Percentiles rank a stretch among this genome's conserved stretches.
These are phyloP conservation scores for Agrypnia vestita DNA, from an alignment of 1,140 invertebrate species.

Conservation along the genomic window DNA sequence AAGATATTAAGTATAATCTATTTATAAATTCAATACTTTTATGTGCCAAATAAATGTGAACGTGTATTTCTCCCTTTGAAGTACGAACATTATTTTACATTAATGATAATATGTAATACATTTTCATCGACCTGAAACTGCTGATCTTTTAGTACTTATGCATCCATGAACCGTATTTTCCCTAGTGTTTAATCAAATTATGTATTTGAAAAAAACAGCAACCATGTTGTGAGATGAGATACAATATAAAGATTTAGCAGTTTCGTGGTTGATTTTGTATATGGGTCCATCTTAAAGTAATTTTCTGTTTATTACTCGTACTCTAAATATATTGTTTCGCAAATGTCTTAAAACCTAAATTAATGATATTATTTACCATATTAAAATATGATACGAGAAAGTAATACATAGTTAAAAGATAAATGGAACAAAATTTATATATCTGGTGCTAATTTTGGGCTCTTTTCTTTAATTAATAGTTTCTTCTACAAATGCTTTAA, in stretches of 20 bases:
- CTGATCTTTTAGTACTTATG: background rate
- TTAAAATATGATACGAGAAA: too few relatives aligned
- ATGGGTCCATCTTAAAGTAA: constrained; percentile 29
- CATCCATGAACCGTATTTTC: background rate
- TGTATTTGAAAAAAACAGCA: too few relatives aligned
- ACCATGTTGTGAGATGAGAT: background rate
- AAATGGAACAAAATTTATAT: background rate
- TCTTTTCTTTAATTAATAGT: constrained; percentile 8
- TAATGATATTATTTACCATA: too few relatives aligned
- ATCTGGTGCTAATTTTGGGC: constrained; percentile 20
- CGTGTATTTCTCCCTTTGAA: background rate
- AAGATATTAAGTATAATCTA: background rate
- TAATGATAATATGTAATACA: too few relatives aligned
- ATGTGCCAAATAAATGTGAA: constrained; percentile 37
- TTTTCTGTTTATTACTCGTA: background rate
- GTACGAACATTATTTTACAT: too few relatives aligned
- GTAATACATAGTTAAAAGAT: too few relatives aligned
- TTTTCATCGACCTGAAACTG: background rate
- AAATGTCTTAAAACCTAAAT: too few relatives aligned
- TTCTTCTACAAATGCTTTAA: constrained; percentile 29
- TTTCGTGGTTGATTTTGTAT: constrained; percentile 16
- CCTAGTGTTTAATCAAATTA: background rate
- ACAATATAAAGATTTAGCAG: background rate
- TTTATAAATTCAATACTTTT: constrained; percentile 35
- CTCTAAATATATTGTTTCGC: too few relatives aligned